Conservation (phyloP, 2,888 invertebrate species). For the Cataglyphis livida region DNA sequence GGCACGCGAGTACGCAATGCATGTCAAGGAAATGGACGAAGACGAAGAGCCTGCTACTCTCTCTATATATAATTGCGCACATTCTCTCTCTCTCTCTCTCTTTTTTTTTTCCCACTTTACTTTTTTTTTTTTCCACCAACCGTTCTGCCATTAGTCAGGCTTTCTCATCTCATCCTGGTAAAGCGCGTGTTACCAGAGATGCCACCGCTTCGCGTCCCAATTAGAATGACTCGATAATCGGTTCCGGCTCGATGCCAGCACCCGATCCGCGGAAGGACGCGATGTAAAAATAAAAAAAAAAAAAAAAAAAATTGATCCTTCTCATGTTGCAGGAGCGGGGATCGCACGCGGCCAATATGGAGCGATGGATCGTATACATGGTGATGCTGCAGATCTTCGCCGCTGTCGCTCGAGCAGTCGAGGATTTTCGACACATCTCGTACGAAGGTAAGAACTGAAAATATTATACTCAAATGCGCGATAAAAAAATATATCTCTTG, state of each 20-base stretch:
- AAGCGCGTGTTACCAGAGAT: constrained; percentile 25
- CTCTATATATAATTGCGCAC: background rate
- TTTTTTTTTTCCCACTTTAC: background rate
- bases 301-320: constrained; percentile 3
- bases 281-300: background rate
- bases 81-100: background rate
- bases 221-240: constrained; percentile 45
- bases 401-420: constrained; percentile 62
- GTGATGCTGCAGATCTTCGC: constrained; percentile 69
- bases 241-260: constrained; percentile 13
- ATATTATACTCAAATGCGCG: background rate
- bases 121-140: constrained; percentile 19
- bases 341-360: constrained; percentile 60
- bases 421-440: constrained; percentile 82
- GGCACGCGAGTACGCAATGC: constrained; percentile 42
- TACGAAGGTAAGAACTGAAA: constrained; percentile 78
- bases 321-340: constrained; percentile 32
- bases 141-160: constrained; percentile 34
- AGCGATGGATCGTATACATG: constrained; percentile 61
- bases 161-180: constrained; percentile 25
- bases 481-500: background rate
- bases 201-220: constrained; percentile 41
- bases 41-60: constrained; percentile 9
- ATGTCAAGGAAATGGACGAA: constrained; percentile 60
- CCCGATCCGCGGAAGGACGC: constrained; percentile 5